Base-by-base conservation (phyloP, 2,888 invertebrate genomes). In the Trachelus iudaicus region DNA sequence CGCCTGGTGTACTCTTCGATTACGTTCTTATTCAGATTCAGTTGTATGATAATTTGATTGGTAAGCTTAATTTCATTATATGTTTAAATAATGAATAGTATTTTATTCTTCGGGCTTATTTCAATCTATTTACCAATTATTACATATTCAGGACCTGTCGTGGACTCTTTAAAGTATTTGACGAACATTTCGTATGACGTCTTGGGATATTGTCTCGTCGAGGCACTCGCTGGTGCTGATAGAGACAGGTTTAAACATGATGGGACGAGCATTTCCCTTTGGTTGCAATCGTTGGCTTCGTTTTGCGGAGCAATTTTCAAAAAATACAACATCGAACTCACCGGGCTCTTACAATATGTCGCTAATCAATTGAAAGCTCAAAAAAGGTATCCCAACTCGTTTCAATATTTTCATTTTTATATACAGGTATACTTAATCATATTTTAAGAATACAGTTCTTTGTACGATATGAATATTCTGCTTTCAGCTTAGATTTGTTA, bases 261-360 rank as follows among this genome's bases (percentile, higher is more conserved):
- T 88, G 98, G 97, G 83, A 98, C 96, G 73, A 97, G 97, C 73
- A 96, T 99, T 85, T 98, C 99, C 1, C 94, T 96, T 12, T 98
- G 98, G 98, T 93, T 98, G 79, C 98, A 98, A 90, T 98, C 98
- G 89, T 94, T 99, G 37, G 97, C 99, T 0, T 97, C 96, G 80
- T 99, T 99, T 93, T 97, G 98, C 86, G 99, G 99, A 15, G 96
- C 98, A 3, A 97, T 99, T 83, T 99, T 97, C 92, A 98, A 98
- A 92, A 99, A 99, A 91, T 99, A 99, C 92, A 96, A 96, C 87
- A 97, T 99, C 79, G 99, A 99, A 90, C 93, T 99, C 81, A 96
- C 97, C 4, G 99, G 99, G 3, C 92, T 99, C 83, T 92, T 99
- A 89, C 99, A 99, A 92, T 99, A 98, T 92, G 97, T 99, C 34